Base-by-base conservation (phyloP, 2,113 vertebrate species). In the Chionomys nivalis region DNA sequence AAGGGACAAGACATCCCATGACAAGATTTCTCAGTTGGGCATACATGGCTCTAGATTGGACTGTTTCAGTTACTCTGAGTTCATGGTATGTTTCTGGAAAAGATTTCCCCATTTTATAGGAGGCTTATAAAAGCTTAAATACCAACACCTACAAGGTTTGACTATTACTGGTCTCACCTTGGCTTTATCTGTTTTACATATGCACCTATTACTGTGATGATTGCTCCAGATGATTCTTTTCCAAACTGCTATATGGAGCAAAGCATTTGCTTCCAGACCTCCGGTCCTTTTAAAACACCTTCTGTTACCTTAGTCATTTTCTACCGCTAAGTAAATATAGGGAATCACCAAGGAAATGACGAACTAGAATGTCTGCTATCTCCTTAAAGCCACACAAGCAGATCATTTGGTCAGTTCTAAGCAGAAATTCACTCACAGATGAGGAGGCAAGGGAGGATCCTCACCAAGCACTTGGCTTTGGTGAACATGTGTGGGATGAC, bases 201-300 rank as follows among this genome's bases (percentile, higher is more conserved):
- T 49, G 70, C 73, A 95, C 93, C 90, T 93, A 76, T 95, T 92
- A 78, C 81, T 87, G 47, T 83, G 96, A 97, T 94, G 93, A 96
- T 96, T 93, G 83, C 90, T 94, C 55, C n/a, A 85, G 87, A 88
- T 86, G 87, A 90, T 88, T 92, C 93, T 94, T 86, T 90, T 95
- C 97, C 94, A 96, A 94, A 94, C 75, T 87, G 66, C 90, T 94
- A 17, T 61, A 78, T 19, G 23, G 42, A 95, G 86, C 72, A 92
- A 88, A 95, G 91, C 47, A 85, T 95, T 94, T 75, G 55, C 97
- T 87, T 96, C 76, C 47, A 70, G 36, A 0, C 11, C 39, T 96
- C 76, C n/a, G 52, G 39, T 0, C 11, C 39, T 94, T 61, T 92
- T 76, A 73, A 73, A 87, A 94, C 19, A 72, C 88, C 88, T 93